Percentiles rank a stretch among this genome's conserved stretches.
Conservation (phyloP, 2,888 invertebrate genomes). For the Microdon myrmicae region DNA sequence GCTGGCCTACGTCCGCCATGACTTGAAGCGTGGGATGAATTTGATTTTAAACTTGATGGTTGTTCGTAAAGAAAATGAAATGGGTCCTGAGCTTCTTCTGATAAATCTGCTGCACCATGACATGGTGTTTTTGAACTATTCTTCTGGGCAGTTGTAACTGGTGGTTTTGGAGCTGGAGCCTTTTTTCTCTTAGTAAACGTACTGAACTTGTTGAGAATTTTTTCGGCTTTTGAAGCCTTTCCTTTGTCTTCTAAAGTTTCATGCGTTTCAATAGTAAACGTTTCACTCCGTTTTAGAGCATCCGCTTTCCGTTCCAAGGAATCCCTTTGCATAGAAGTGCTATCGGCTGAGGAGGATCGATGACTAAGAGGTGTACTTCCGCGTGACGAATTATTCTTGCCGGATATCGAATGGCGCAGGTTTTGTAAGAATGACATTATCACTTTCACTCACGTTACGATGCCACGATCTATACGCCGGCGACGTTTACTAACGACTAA, state of each 20-base stretch:
- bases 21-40: slow-evolving; percentile 20
- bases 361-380: slow-evolving; percentile 61
- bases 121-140: slow-evolving; percentile 25
- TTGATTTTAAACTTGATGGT: slow-evolving; percentile 57
- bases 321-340: slow-evolving; percentile 54
- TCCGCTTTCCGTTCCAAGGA: slow-evolving; percentile 57
- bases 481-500: slow-evolving; percentile 39
- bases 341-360: slow-evolving; percentile 37
- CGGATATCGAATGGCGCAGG: slow-evolving; percentile 61
- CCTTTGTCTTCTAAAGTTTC: slow-evolving; percentile 58
- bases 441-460: not conserved
- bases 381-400: slow-evolving; percentile 62
- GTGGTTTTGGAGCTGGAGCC: slow-evolving; percentile 55
- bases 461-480: slow-evolving; percentile 34
- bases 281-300: slow-evolving; percentile 62
- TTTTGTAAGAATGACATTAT: slow-evolving; percentile 65
- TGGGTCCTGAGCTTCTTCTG: slow-evolving; percentile 62
- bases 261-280: slow-evolving; percentile 61
- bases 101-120: slow-evolving; percentile 57
- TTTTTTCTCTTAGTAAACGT: slow-evolving; percentile 65
- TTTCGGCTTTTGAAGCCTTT: slow-evolving; percentile 62
- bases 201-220: slow-evolving; percentile 63
- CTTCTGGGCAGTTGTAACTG: slow-evolving; percentile 12
- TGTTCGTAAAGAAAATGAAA: slow-evolving; percentile 64
- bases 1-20: slow-evolving; percentile 2